Evolutionary conservation across 2,888 invertebrate species (phyloP), one percentile per base, ranked within the genome.

Genomic region (Cyaniris semiargus): DNA sequence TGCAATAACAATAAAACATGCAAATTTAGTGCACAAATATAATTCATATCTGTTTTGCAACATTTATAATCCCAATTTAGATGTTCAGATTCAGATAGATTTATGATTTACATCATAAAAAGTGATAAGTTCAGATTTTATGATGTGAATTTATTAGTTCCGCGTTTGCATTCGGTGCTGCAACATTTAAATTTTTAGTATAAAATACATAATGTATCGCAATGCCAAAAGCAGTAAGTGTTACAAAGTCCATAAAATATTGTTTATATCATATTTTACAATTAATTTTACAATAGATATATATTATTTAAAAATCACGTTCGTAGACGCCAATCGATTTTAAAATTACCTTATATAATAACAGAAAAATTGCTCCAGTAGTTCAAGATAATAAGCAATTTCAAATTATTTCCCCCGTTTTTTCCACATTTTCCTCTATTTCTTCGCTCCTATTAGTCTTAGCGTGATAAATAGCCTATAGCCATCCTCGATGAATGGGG

Each of bases 51-150:
- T 53, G 27, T 66, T 66, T 66, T 13, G 66, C 6, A 66, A 66
- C 15, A 66, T 66, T 27, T 66, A 66, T 66, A 27, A 27, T 66
- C 3, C 27, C 15, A 66, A 66, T 66, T 66, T 27, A 66, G 66
- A 66, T 27, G 66, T 66, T 23, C 15, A 66, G 5, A 66, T 66
- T 27, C 13, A 10, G 27, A 66, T 5, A 66, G 66, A 66, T 66
- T 66, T 66, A 66, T 66, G 66, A 66, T 66, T 66, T 27, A 23
- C 66, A 66, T 66, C 66, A 66, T 66, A 66, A 66, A 66, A 66
- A 27, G 66, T 60, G 58, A 60, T 23, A 60, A 60, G 58, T 60
- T 66, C 27, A 66, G 8, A 23, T 48, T 48, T 74, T 74, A 74
- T 44, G 21, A 48, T 18, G 1, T 74, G 23, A 70, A 53, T 74